Evolutionary conservation across 2,888 invertebrate species (phyloP).

Genomic region (Toxonevra muliebris): DNA sequence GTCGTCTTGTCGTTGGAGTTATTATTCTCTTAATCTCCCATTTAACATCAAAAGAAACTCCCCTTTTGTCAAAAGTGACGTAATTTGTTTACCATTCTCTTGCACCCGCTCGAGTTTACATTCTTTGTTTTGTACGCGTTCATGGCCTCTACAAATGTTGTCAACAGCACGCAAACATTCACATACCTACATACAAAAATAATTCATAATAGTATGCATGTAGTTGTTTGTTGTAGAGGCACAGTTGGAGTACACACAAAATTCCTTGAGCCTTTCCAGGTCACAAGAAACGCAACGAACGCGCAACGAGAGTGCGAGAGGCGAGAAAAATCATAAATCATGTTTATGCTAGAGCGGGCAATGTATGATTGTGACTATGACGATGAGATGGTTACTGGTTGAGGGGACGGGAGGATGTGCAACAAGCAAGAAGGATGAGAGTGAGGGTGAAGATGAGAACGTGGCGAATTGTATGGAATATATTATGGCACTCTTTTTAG

Average conservation of each 20-base stretch:
- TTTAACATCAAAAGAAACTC: constrained; percentile 33
- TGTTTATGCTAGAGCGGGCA: constrained; percentile 26
- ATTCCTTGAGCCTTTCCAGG: too few species aligned
- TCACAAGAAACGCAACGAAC: too few species aligned
- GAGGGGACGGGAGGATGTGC: too few species aligned
- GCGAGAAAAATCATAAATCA: constrained; percentile 37
- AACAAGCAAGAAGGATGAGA: background rate
- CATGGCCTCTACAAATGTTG: too few species aligned
- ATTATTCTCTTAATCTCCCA: constrained; percentile 23
- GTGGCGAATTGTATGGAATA: background rate
- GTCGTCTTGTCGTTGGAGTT: background rate
- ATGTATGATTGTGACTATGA: background rate
- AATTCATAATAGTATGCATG: too few species aligned
- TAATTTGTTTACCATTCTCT: constrained; percentile 29
- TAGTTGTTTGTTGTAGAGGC: too few species aligned
- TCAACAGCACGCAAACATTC: too few species aligned
- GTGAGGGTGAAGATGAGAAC: background rate
- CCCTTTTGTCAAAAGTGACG: constrained; percentile 33
- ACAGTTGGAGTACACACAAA: too few species aligned
- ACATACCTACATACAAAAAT: too few species aligned
- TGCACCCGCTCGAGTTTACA: background rate
- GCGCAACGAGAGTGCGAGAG: background rate
- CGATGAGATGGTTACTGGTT: too few species aligned
- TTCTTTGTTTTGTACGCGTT: too few species aligned
- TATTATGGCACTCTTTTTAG: too few species aligned